Conservation (phyloP, 2,113 vertebrate genomes). For the Psittacula cyanocephala region DNA sequence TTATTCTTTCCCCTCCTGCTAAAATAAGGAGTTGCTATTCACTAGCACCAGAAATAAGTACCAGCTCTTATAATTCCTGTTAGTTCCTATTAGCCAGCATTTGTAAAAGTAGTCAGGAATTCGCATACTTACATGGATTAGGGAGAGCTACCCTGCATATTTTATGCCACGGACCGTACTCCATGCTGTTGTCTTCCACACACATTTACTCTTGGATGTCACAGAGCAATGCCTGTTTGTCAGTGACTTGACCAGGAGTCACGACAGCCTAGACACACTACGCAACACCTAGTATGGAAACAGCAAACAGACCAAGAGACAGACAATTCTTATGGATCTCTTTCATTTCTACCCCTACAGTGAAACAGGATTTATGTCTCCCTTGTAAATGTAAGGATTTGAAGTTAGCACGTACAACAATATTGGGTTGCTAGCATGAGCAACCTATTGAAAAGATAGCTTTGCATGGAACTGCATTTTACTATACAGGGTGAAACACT, state of each 20-base stretch:
- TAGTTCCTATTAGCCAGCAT: neutral
- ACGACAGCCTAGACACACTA: neutral
- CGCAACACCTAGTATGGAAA: neutral
- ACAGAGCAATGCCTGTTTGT: neutral
- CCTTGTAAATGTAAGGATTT: neutral
- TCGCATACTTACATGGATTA: neutral
- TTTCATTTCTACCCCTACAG: neutral
- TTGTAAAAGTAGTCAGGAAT: neutral
- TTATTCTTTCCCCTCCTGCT: neutral
- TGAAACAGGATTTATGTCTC: neutral
- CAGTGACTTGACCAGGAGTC: neutral
- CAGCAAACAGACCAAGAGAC: neutral
- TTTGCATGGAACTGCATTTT: neutral
- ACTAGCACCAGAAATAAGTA: neutral
- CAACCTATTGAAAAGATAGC: neutral
- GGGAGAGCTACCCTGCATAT: neutral
- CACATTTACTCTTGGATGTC: neutral
- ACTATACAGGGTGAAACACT: neutral
- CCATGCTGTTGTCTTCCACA: fast-evolving
- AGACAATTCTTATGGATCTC: neutral
- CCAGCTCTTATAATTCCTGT: neutral
- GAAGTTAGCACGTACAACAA: neutral
- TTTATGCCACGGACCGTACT: neutral
- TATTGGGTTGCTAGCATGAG: neutral
- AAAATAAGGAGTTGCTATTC: neutral